Evolutionary conservation across 2,113 vertebrate genomes (phyloP).

Genomic region (Lasiurus borealis): DNA sequence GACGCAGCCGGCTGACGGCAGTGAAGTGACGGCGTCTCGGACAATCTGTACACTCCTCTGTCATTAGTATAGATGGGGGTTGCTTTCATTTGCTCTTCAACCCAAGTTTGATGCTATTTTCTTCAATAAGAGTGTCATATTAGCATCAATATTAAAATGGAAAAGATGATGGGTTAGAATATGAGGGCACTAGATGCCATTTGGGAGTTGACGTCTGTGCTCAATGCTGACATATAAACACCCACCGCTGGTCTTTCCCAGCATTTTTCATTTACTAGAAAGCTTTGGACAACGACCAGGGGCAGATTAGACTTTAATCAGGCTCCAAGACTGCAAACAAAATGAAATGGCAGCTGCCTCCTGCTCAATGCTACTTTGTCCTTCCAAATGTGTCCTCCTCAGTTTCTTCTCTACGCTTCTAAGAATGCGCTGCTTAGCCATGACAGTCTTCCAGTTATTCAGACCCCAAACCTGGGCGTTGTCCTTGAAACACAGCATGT

Average conservation of each 20-base stretch:
- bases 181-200: slow-evolving; percentile 18
- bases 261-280: slow-evolving; percentile 56
- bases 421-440: not conserved
- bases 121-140: slow-evolving; percentile 46
- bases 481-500: not conserved
- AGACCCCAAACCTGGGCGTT: not conserved
- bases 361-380: not conserved
- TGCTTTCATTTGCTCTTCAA: slow-evolving; percentile 60
- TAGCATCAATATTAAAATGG: slow-evolving; percentile 62
- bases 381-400: not conserved
- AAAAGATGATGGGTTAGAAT: slow-evolving; percentile 45
- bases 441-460: slow-evolving; percentile 28
- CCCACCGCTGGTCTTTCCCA: not conserved
- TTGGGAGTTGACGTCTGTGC: slow-evolving; percentile 3
- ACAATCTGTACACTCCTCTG: too few species aligned
- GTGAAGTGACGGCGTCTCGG: too few species aligned
- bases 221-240: slow-evolving; percentile 19
- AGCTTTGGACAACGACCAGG: slow-evolving; percentile 35
- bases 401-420: not conserved
- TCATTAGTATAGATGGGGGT: not conserved
- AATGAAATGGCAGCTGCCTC: slow-evolving; percentile 23
- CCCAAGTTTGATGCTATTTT: slow-evolving; percentile 52
- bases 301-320: slow-evolving; percentile 7
- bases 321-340: not conserved
- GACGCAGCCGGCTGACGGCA: too few species aligned